Base-by-base conservation (phyloP, 64 coral and sea anemone species). In the Dendronephthya gigantea region DNA sequence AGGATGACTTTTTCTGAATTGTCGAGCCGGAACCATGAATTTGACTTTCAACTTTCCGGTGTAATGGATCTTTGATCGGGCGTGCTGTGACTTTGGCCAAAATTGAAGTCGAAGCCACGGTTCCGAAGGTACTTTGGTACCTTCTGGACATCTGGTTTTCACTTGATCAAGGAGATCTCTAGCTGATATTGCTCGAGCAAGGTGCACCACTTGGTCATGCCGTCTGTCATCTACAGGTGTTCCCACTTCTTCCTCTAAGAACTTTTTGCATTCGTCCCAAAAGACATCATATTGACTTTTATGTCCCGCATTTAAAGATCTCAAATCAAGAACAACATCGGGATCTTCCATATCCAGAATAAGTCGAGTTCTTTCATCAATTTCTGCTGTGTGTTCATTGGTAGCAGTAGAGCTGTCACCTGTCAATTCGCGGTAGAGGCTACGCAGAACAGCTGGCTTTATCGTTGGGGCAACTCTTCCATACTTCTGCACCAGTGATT, bases 1-100 rank as follows among this genome's bases (percentile, higher is more conserved):
- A 40, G 51, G 33, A 83, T 89, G 87, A 66, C 83, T 33, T 13
- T 50, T 82, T 88, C 87, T 88, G 40, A 88, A 88, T 66, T 88
- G 79, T 31, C 51, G 30, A 83, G 87, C 87, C 79, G 87, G n/a
- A 52, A 52, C 50, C 50, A 52, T 52, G 50, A 52, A 52, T 52
- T 52, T 52, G 50, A 52, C 50, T 52, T 52, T 52, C 50, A 52
- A 52, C 50, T 52, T 52, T 8, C 50, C 50, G 23, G 50, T 52
- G 50, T 52, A 52, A 52, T 52, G 50, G 50, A 52, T 52, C 50
- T 52, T 52, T 52, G 50, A 52, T 52, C 50, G 50, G 50, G 50
- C 50, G 50, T 52, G 50, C 50, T 52, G 50, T 52, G 50, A 52
- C 50, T 1, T 52, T 52, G 50, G 50, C 50, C 50, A 52, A 52